These are phyloP conservation scores for Decapterus maruadsi DNA, from an alignment of 2,797 vertebrate species.

Conservation along the genomic window DNA sequence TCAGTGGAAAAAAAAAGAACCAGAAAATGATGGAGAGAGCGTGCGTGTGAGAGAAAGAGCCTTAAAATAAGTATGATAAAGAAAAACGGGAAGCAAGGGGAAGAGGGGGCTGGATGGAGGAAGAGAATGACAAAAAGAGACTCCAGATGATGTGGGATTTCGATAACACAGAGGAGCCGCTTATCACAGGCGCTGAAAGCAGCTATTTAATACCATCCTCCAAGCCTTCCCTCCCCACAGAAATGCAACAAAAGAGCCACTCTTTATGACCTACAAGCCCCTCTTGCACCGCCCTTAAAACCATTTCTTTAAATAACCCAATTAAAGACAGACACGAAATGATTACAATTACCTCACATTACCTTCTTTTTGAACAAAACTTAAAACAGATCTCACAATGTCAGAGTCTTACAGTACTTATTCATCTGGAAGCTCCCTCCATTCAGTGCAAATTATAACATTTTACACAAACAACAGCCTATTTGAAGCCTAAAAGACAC, in stretches of 20 bases:
- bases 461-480: too few relatives aligned
- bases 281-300: slow-evolving; percentile 41
- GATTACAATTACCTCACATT: slow-evolving; percentile 14
- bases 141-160: slow-evolving; percentile 89
- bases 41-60: slow-evolving; percentile 29
- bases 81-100: slow-evolving; percentile 38
- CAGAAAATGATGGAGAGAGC: slow-evolving; percentile 27
- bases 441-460: background rate
- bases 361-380: slow-evolving; percentile 32
- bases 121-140: slow-evolving; percentile 81
- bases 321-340: slow-evolving; percentile 58
- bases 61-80: slow-evolving; percentile 17
- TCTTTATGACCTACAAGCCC: slow-evolving; percentile 65
- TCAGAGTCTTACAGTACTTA: background rate
- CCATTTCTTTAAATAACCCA: slow-evolving; percentile 45
- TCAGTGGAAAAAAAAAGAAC: slow-evolving; percentile 17
- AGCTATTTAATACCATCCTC: slow-evolving; percentile 89
- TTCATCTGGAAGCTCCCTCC: slow-evolving; percentile 7
- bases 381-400: slow-evolving; percentile 17
- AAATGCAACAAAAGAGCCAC: slow-evolving; percentile 80
- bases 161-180: slow-evolving; percentile 88
- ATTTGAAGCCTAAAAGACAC: background rate
- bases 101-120: slow-evolving; percentile 72
- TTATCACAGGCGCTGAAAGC: slow-evolving; percentile 90
- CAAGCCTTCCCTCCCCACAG: slow-evolving; percentile 83